phyloP scores from a whole-genome alignment of 1,140 invertebrate species.

The Bombus pyrosoma region DNA sequence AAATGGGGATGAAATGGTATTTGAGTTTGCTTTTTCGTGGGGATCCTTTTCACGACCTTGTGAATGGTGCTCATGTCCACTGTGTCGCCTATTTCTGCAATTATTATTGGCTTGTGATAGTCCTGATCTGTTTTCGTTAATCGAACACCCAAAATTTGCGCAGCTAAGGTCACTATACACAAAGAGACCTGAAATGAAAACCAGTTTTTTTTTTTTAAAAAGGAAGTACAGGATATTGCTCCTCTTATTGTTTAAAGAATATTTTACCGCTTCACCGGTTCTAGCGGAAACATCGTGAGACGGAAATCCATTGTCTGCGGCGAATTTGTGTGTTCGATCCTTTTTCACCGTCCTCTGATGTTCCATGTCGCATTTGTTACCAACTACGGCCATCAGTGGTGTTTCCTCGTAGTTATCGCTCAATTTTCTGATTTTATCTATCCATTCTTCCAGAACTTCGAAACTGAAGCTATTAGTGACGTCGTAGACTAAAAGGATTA shows the following conservation, averaged over 20 bases:
- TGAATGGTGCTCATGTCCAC: constrained; percentile 74
- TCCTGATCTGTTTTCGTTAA: constrained; percentile 87
- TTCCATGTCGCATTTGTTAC: constrained; percentile 95
- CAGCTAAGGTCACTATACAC: constrained; percentile 86
- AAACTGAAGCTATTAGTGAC: constrained; percentile 92
- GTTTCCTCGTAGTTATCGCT: constrained; percentile 81
- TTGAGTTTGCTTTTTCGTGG: constrained; percentile 74
- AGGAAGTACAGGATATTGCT: background rate
- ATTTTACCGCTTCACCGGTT: constrained; percentile 92
- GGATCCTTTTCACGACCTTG: constrained; percentile 75
- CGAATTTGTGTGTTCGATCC: constrained; percentile 91
- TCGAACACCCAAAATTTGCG: constrained; percentile 86
- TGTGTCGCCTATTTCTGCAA: constrained; percentile 85
- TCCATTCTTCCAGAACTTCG: constrained; percentile 90
- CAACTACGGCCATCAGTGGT: constrained; percentile 89
- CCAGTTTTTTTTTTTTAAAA: background rate
- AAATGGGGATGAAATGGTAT: constrained; percentile 68
- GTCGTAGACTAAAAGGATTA: constrained; percentile 93
- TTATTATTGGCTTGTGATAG: constrained; percentile 86
- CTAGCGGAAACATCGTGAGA: constrained; percentile 92
- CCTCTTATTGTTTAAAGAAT: constrained; percentile 28
- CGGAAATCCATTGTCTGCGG: constrained; percentile 88
- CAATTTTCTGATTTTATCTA: constrained; percentile 85
- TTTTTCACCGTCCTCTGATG: constrained; percentile 91
- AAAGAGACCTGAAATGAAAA: constrained; percentile 81